Evolutionary conservation across 2,797 vertebrate species (phyloP).

Genomic region (Macropus fuliginosus): DNA sequence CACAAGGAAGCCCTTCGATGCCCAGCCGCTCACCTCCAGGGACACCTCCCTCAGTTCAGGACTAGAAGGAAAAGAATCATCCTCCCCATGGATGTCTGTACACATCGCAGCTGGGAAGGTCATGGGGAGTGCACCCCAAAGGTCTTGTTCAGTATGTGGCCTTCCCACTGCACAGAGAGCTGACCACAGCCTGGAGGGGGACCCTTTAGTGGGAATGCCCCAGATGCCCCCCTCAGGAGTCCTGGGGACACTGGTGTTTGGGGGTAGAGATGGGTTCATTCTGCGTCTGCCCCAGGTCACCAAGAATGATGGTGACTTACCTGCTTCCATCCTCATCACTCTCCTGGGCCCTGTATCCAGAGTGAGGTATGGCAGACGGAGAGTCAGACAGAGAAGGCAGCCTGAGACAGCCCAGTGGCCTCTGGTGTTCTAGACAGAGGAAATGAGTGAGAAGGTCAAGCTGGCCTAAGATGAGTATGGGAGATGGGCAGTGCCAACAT

Average conservation of each 20-base stretch:
- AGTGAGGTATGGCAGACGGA: neutral
- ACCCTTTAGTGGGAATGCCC: neutral
- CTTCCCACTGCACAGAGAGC: neutral
- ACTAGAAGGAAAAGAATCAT: conserved; percentile 63
- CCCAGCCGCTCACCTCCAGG: conserved; percentile 66
- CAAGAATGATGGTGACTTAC: too few relatives aligned
- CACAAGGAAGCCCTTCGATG: conserved; percentile 52
- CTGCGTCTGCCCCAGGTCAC: too few relatives aligned
- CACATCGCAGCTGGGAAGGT: neutral
- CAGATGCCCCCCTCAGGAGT: neutral
- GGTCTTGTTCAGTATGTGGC: neutral
- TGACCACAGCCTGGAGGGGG: neutral
- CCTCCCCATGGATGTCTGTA: neutral
- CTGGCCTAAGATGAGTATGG: too few relatives aligned
- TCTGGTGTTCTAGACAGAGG: neutral
- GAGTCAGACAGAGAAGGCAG: too few relatives aligned
- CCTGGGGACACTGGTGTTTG: neutral
- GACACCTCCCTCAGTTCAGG: conserved; percentile 77
- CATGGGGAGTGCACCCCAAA: neutral
- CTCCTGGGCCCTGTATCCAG: neutral
- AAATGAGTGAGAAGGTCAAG: neutral
- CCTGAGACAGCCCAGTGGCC: too few relatives aligned
- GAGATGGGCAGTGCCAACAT: neutral
- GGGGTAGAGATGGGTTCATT: too few relatives aligned
- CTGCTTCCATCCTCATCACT: too few relatives aligned